phyloP scores from a whole-genome alignment of 53 echinoderm and acorn worm species.

The Luidia sarsii region DNA sequence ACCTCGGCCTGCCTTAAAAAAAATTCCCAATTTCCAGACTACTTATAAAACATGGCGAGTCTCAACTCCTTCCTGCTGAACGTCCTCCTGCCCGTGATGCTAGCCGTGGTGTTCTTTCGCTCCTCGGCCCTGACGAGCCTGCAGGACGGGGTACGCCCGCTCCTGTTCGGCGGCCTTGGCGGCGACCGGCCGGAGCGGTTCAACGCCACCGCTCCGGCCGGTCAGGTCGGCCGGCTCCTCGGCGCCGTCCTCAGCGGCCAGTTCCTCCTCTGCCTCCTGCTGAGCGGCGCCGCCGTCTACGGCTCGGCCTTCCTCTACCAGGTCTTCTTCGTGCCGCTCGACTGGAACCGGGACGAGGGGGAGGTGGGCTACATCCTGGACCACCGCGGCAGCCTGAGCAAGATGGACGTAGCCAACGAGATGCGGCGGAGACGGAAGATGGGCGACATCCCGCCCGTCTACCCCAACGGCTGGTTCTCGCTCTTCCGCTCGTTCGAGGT shows the following conservation, averaged over 20 bases:
- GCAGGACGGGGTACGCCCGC: conserved; percentile 27
- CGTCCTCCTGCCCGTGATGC: conserved; percentile 24
- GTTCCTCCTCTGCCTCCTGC: conserved; percentile 22
- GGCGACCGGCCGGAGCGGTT: neutral
- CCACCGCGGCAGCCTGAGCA: conserved; percentile 24
- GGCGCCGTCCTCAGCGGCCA: conserved; percentile 17
- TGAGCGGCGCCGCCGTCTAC: conserved; percentile 29
- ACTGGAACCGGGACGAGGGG: conserved; percentile 21
- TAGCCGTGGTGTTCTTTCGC: conserved; percentile 45
- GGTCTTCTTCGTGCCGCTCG: conserved; percentile 32
- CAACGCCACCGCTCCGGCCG: neutral
- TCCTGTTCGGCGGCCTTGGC: neutral
- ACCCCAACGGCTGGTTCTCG: conserved; percentile 65
- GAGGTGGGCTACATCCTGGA: conserved; percentile 64
- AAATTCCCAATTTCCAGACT: no score
- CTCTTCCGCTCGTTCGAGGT: conserved; percentile 51
- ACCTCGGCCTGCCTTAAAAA: no score
- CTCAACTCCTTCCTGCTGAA: conserved; percentile 10
- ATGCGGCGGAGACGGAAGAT: conserved; percentile 43
- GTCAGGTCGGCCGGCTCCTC: neutral
- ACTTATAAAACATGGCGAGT: conserved; percentile 27
- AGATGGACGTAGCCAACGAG: conserved; percentile 63
- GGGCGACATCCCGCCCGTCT: conserved; percentile 64
- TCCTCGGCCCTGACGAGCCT: conserved; percentile 38
- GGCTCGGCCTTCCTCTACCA: conserved; percentile 21